A percentile compares a stretch with the other conserved stretches of the same genome.
These are phyloP conservation scores for Stegana nigrithorax DNA, from an alignment of 2,888 invertebrate genomes.

Conservation along the genomic window DNA sequence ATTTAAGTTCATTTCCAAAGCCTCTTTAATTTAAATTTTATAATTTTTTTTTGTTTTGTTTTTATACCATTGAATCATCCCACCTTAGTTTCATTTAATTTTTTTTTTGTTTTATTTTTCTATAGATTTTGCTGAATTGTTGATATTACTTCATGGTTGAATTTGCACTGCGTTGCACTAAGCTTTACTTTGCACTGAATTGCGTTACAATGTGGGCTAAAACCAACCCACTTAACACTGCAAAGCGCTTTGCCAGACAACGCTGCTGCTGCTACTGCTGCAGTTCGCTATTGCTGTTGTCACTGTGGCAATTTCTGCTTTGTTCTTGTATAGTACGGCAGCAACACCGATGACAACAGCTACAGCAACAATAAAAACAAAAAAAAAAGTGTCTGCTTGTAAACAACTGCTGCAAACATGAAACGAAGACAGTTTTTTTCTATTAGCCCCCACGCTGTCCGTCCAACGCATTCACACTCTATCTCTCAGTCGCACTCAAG, in stretches of 20 bases:
- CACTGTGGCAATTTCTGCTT: neutral
- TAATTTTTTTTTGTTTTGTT: neutral
- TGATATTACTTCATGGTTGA: conserved; percentile 7
- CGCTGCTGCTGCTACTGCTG: neutral
- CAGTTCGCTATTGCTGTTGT: neutral
- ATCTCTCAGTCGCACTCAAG: no score
- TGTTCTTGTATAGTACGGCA: conserved; percentile 4
- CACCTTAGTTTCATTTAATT: neutral
- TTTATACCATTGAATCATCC: conserved; percentile 2
- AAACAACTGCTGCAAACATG: conserved; percentile 9
- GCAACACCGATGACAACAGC: neutral
- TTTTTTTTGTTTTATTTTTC: neutral
- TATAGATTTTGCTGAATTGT: conserved; percentile 1
- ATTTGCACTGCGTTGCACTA: neutral
- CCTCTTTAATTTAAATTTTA: neutral
- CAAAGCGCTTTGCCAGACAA: neutral
- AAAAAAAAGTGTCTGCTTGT: conserved; percentile 9
- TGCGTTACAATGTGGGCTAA: neutral
- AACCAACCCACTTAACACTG: neutral
- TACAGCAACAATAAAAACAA: neutral
- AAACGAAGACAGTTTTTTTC: conserved; percentile 11
- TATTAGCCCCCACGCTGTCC: no score
- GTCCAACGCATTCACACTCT: no score
- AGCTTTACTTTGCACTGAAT: neutral
- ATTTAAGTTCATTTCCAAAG: neutral